Evolutionary conservation across 2,888 invertebrate species (phyloP).

Genomic region (Odontocolon sp.): DNA sequence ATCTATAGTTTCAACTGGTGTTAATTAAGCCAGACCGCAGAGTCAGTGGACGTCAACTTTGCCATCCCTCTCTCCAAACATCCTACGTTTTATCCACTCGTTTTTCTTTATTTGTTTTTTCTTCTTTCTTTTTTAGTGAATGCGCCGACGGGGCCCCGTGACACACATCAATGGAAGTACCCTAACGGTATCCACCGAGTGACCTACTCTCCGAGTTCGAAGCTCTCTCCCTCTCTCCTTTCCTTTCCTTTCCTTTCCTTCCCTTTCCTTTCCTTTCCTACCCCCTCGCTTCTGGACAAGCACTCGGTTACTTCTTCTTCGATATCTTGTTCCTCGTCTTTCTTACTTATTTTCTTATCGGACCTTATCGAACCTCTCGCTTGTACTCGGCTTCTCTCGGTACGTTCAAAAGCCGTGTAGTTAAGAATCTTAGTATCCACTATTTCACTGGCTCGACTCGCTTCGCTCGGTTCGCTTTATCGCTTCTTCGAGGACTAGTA

Average conservation of each 20-base stretch:
- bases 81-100: background rate
- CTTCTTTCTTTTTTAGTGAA: constrained; percentile 43
- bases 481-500: background rate
- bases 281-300: constrained; percentile 30
- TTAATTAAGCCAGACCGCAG: too few species aligned
- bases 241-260: constrained; percentile 52
- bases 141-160: constrained; percentile 72
- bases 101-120: constrained; percentile 19
- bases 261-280: constrained; percentile 47
- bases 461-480: constrained; percentile 5
- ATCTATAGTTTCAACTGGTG: too few species aligned
- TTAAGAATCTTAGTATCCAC: too few species aligned
- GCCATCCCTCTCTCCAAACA: background rate
- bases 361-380: background rate
- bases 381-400: constrained; percentile 48
- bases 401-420: constrained; percentile 62
- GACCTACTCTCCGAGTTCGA: constrained; percentile 75
- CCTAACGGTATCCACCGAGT: constrained; percentile 77
- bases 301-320: constrained; percentile 53
- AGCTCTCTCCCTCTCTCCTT: constrained; percentile 57
- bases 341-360: background rate
- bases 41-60: background rate
- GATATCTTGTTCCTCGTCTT: constrained; percentile 27
- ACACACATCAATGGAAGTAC: constrained; percentile 79
- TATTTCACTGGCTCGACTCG: constrained; percentile 65